Conservation (phyloP, 92 coral and sea anemone genomes). For the Umimayanthus kanabou region DNA sequence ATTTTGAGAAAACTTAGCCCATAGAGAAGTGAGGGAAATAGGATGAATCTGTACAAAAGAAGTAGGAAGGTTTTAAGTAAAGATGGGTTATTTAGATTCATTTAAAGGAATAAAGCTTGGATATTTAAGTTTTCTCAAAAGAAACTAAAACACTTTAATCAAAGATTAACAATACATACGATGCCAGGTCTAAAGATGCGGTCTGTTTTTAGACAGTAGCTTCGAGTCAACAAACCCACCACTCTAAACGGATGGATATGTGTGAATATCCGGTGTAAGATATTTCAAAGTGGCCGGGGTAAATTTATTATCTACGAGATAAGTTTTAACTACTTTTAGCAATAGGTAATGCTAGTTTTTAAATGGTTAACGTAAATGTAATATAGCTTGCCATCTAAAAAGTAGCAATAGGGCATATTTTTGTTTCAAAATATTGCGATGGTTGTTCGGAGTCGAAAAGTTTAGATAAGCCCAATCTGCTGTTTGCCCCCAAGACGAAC, state of each 20-base stretch:
- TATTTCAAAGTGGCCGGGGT: conserved; percentile 75
- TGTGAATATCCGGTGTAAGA: conserved; percentile 76
- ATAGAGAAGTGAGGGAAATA: conserved; percentile 47
- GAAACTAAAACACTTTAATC: conserved; percentile 46
- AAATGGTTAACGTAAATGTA: conserved; percentile 3
- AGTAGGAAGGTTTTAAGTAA: conserved; percentile 26
- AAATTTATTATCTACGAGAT: conserved; percentile 38
- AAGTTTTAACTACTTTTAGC: conserved; percentile 40
- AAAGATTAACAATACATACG: conserved; percentile 32
- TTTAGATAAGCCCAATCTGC: conserved; percentile 25
- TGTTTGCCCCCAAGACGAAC: not conserved
- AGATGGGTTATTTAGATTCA: conserved; percentile 30
- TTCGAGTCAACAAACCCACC: conserved; percentile 64
- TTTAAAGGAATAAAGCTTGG: conserved; percentile 34
- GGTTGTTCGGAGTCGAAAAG: conserved; percentile 3
- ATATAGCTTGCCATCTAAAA: conserved; percentile 15
- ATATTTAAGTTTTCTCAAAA: conserved; percentile 95
- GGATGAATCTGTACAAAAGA: conserved; percentile 18
- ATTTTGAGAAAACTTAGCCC: conserved; percentile 47
- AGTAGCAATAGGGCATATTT: not conserved
- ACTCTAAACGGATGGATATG: conserved; percentile 72
- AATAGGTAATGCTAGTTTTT: conserved; percentile 11
- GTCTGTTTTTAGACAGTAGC: conserved; percentile 36
- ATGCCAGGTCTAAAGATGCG: conserved; percentile 24
- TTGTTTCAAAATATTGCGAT: not conserved